Evolutionary conservation across 2,113 vertebrate genomes (phyloP), one percentile per base, ranked within the genome.

Genomic region (Paraplagusia blochii): DNA sequence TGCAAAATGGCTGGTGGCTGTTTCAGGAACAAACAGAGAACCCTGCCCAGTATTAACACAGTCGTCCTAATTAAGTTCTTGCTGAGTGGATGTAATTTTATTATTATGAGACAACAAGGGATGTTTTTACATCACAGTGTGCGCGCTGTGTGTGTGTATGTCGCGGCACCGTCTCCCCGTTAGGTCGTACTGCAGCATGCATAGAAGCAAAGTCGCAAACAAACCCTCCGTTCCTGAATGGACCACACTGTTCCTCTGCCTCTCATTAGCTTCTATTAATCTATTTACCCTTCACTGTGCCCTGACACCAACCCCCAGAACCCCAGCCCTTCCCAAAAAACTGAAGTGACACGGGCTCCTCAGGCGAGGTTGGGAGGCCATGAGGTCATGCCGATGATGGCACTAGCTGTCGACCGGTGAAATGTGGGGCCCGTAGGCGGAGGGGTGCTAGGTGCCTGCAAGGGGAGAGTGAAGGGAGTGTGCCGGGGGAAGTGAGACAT

Each of bases 191-290:
- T 29, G 22, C 22, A 29, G 22, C 22, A 29, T 29, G 6, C 22
- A 29, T 29, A 29, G 6, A 29, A 35, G 11, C 13, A 29, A 6
- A 47, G 7, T 55, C 59, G 49, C 17, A 66, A 61, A 57, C 13
- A 52, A 54, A 45, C 34, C 38, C 12, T 39, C 12, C 5, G 11
- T 10, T 40, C 57, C 57, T 58, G 50, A 59, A 69, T 72, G 33
- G 53, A 74, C 63, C 67, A 42, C 36, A 11, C 36, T 66, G 22
- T 8, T 74, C 54, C 76, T 63, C 68, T 46, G 44, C 63, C 64
- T 79, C 89, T 90, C 85, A 87, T 91, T 90, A 89, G 75, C 74
- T 82, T 85, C 81, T 69, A 88, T 90, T 89, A 90, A 86, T 87
- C 82, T 72, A 76, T 85, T 89, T 87, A 85, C 76, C 82, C 88